Conservation (phyloP, 2,888 invertebrate genomes). For the Dynastes tityus region DNA sequence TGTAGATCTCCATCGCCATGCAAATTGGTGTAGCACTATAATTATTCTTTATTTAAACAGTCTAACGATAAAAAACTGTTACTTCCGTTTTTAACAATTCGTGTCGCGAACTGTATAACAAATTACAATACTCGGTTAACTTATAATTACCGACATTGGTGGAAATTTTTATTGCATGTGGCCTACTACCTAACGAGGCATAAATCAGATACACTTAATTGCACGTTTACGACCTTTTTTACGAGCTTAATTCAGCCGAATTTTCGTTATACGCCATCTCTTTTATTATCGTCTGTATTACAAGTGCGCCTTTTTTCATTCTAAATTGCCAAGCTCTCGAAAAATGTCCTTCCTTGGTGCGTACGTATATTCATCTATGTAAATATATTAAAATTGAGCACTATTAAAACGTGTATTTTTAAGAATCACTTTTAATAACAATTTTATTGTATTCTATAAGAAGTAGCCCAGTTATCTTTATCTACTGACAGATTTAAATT, state of each 20-base stretch:
- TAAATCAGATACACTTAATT: constrained; percentile 47
- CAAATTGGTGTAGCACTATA: not conserved
- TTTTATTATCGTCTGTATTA: constrained; percentile 39
- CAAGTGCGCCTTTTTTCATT: constrained; percentile 14
- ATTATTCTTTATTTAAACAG: constrained; percentile 4
- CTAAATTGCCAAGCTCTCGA: not conserved
- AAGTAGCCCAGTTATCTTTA: too few relatives aligned
- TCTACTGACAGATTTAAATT: too few relatives aligned
- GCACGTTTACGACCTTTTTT: constrained; percentile 44
- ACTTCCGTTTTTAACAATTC: constrained; percentile 31
- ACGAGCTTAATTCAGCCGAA: constrained; percentile 43
- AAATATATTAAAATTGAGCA: not conserved
- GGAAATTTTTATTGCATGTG: constrained; percentile 47
- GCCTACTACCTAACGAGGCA: constrained; percentile 43
- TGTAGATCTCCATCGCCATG: not conserved
- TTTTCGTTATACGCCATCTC: constrained; percentile 37
- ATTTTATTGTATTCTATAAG: too few relatives aligned
- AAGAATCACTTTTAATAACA: not conserved
- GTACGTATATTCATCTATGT: not conserved
- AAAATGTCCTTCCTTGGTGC: constrained; percentile 4
- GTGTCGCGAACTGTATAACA: constrained; percentile 9
- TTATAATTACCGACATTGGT: constrained; percentile 45
- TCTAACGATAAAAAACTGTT: constrained; percentile 1
- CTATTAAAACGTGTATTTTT: not conserved
- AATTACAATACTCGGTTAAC: constrained; percentile 38